Conservation (phyloP, 2,888 invertebrate genomes). For the Cheilosia impressa region DNA sequence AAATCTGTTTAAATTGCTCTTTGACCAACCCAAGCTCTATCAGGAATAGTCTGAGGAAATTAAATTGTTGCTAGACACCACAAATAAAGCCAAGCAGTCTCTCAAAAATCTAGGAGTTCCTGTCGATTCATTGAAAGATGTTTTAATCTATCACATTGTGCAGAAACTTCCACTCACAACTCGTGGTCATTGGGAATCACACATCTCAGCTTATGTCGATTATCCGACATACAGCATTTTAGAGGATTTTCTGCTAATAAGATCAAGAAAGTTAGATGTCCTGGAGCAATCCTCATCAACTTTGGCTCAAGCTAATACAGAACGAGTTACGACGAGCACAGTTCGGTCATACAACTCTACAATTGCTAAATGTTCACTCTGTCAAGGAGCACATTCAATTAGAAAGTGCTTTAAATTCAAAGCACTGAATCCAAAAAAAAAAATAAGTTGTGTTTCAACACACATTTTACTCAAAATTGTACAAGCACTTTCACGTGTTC, state of each 20-base stretch:
- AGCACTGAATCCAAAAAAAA: background rate
- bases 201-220: constrained; percentile 17
- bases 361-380: background rate
- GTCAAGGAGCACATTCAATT: background rate
- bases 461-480: constrained; percentile 29
- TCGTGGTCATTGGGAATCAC: background rate
- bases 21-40: constrained; percentile 7
- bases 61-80: constrained; percentile 9
- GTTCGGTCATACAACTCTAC: constrained; percentile 1
- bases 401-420: background rate
- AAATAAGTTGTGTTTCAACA: background rate
- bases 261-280: constrained; percentile 14
- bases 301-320: background rate
- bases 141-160: constrained; percentile 17
- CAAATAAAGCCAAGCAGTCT: constrained; percentile 32
- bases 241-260: constrained; percentile 17
- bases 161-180: constrained; percentile 2
- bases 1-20: constrained; percentile 15
- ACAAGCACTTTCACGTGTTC: constrained; percentile 27
- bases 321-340: background rate
- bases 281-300: background rate
- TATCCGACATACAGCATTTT: constrained; percentile 13
- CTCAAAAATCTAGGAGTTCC: constrained; percentile 24
- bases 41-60: constrained; percentile 11
- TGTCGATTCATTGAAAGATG: constrained; percentile 29